These are phyloP conservation scores for Beroe forskalii DNA, from an alignment of 37 sponge, comb jelly and placozoan species.

Conservation along the genomic window DNA sequence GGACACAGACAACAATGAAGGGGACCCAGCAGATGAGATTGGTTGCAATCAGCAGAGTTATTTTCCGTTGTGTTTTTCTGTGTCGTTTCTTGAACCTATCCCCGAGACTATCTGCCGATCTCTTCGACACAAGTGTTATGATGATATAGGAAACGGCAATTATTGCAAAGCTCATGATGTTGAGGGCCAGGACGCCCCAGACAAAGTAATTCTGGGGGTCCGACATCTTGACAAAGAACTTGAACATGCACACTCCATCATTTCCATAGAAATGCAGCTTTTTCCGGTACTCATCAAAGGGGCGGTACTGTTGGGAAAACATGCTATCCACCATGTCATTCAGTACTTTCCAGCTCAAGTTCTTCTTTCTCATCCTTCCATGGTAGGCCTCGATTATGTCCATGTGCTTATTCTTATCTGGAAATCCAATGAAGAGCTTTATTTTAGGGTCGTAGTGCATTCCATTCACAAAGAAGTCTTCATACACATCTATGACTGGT, in stretches of 20 bases:
- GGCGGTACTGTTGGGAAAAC: background rate
- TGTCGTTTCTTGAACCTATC: too few species aligned
- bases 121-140: background rate
- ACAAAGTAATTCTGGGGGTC: too few species aligned
- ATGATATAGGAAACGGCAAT: background rate
- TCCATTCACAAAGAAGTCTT: too few species aligned
- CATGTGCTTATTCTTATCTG: background rate
- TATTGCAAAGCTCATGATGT: background rate
- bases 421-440: conserved; percentile 12
- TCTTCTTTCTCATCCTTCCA: too few species aligned
- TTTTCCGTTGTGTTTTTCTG: too few species aligned
- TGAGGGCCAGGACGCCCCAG: background rate
- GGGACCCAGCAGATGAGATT: too few species aligned
- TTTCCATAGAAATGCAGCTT: background rate
- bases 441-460: too few species aligned
- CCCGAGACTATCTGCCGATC: background rate
- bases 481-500: background rate
- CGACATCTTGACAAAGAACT: background rate
- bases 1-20: too few species aligned
- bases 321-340: background rate
- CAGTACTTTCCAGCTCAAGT: too few species aligned
- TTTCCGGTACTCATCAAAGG: background rate
- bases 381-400: background rate
- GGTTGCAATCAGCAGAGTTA: too few species aligned
- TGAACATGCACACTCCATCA: background rate